phyloP scores from a whole-genome alignment of 2,113 vertebrate genomes.

The Tretioscincus oriximinensis region DNA sequence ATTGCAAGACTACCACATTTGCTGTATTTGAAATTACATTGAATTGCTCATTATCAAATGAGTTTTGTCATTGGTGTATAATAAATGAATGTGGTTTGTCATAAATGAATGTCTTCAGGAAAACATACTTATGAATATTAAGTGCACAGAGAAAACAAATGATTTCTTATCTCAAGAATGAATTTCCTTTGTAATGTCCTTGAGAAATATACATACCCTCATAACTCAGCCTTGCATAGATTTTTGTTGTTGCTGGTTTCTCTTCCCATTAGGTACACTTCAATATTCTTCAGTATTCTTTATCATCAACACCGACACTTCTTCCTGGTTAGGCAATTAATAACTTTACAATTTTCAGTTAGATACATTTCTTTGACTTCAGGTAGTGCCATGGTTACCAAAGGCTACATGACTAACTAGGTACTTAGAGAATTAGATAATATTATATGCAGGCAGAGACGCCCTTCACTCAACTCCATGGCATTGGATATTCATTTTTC shows the following conservation, averaged over 20 bases:
- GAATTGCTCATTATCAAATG: conserved; percentile 28
- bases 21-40: conserved; percentile 10
- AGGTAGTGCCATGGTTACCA: neutral
- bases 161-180: conserved; percentile 22
- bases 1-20: conserved; percentile 23
- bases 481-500: no score
- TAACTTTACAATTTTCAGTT: neutral
- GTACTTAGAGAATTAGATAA: no score
- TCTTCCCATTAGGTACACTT: neutral
- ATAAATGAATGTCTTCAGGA: conserved; percentile 10
- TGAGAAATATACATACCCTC: accelerated
- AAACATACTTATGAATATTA: conserved; percentile 22
- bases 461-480: no score
- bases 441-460: no score
- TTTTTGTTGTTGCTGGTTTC: neutral
- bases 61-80: neutral
- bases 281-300: neutral
- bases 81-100: conserved; percentile 10
- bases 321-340: no score
- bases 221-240: neutral
- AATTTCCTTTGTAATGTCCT: conserved; percentile 28
- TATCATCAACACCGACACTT: neutral
- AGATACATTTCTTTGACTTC: neutral
- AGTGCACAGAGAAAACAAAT: conserved; percentile 4
- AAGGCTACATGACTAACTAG: no score